Evolutionary conservation across 2,113 vertebrate genomes (phyloP).

Genomic region (Rhagologus leucostigma): DNA sequence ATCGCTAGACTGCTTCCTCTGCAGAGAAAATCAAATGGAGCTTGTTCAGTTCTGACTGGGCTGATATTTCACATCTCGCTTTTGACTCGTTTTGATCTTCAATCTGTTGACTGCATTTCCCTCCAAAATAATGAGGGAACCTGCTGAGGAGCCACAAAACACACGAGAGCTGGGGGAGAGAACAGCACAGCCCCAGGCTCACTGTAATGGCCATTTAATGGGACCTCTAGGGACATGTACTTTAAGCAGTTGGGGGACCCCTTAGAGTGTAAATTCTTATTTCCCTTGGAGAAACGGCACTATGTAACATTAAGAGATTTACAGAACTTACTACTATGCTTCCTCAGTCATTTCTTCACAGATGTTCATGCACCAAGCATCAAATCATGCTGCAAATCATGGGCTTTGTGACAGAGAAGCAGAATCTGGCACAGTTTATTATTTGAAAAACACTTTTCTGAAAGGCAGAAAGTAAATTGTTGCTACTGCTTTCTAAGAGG

Average conservation of each 20-base stretch:
- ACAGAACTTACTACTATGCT: neutral
- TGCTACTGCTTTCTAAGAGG: neutral
- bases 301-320: conserved; percentile 5
- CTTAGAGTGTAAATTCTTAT: conserved; percentile 8
- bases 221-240: neutral
- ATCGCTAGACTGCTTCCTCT: neutral
- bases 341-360: neutral
- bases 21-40: neutral
- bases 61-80: neutral
- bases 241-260: neutral
- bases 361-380: neutral
- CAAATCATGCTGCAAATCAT: neutral
- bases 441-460: neutral
- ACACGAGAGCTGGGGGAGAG: neutral
- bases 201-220: conserved; percentile 32
- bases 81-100: neutral
- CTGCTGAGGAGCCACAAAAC: conserved; percentile 7
- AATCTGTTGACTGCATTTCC: neutral
- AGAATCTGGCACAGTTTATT: neutral
- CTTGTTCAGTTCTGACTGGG: neutral
- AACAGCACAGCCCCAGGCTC: neutral
- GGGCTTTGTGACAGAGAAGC: neutral
- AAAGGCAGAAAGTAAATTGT: neutral
- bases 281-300: conserved; percentile 6
- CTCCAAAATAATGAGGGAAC: neutral